Conservation (phyloP, 1,140 invertebrate genomes). For the Trichonephila clavata region DNA sequence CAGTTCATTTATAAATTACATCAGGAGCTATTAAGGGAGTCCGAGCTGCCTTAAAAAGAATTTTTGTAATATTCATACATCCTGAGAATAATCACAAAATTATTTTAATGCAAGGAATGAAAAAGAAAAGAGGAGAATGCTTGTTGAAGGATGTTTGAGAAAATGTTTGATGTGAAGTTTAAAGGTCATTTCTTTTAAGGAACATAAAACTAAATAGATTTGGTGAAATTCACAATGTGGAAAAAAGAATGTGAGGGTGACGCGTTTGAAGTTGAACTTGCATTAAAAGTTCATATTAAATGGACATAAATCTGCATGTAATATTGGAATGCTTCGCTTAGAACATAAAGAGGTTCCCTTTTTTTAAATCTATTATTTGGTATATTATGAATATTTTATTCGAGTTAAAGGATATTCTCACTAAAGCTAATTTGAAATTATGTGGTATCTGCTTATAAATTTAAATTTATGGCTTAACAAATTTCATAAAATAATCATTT, state of each 20-base stretch:
- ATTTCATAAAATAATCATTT: too few species aligned
- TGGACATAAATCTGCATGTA: neutral
- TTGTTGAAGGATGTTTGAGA: neutral
- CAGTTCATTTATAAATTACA: neutral
- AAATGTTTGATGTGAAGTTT: neutral
- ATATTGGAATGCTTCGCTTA: neutral
- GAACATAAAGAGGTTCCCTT: neutral
- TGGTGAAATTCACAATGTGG: neutral
- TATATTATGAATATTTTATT: too few species aligned
- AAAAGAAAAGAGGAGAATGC: neutral
- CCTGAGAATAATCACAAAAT: constrained; percentile 10
- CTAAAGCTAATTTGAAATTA: too few species aligned
- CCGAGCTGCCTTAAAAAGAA: neutral
- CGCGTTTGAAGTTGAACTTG: neutral
- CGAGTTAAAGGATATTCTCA: too few species aligned
- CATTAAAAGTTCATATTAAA: neutral
- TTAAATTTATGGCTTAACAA: too few species aligned
- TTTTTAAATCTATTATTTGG: neutral
- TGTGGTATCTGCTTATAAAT: too few species aligned
- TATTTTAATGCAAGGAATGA: constrained; percentile 5
- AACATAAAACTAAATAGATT: neutral
- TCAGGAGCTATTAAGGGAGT: neutral
- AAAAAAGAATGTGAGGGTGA: neutral
- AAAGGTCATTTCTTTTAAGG: neutral
- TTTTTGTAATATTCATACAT: constrained; percentile 31